These are phyloP conservation scores for Sisyra terminalis DNA, from an alignment of 2,888 invertebrate species.

Conservation along the genomic window DNA sequence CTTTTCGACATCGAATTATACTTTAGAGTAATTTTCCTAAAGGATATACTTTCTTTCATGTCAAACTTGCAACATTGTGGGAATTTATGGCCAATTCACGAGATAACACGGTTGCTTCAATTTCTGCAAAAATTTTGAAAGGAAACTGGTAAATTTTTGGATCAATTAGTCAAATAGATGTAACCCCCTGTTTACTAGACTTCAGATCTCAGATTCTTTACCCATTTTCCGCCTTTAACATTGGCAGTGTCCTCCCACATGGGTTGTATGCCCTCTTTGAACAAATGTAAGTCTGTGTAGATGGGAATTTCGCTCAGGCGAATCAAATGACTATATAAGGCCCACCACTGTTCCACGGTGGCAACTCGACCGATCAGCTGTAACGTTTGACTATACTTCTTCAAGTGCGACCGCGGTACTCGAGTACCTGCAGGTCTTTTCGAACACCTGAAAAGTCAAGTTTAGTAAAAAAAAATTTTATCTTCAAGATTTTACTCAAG, in stretches of 20 bases:
- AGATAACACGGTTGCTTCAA: too few species aligned
- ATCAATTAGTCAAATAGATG: neutral
- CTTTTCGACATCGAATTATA: too few species aligned
- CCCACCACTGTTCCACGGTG: conserved; percentile 97
- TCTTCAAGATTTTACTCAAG: too few species aligned
- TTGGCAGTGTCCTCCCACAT: conserved; percentile 99
- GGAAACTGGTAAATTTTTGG: too few species aligned
- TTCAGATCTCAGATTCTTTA: conserved; percentile 23
- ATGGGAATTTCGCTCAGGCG: conserved; percentile 81
- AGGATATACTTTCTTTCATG: too few species aligned
- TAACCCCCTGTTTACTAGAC: neutral
- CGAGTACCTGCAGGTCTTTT: conserved; percentile 21
- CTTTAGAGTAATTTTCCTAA: too few species aligned
- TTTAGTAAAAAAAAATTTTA: too few species aligned
- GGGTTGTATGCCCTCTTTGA: conserved; percentile 95
- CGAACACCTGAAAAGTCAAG: conserved; percentile 18
- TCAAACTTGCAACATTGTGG: too few species aligned
- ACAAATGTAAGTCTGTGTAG: conserved; percentile 88
- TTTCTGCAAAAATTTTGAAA: too few species aligned
- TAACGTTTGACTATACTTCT: conserved; percentile 51
- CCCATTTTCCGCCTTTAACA: conserved; percentile 96
- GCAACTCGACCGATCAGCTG: conserved; percentile 77
- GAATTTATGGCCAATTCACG: too few species aligned
- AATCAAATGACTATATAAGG: conserved; percentile 79
- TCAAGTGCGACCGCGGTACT: conserved; percentile 28